Base-by-base conservation (phyloP, 2,797 vertebrate genomes). In the Brotula barbata region DNA sequence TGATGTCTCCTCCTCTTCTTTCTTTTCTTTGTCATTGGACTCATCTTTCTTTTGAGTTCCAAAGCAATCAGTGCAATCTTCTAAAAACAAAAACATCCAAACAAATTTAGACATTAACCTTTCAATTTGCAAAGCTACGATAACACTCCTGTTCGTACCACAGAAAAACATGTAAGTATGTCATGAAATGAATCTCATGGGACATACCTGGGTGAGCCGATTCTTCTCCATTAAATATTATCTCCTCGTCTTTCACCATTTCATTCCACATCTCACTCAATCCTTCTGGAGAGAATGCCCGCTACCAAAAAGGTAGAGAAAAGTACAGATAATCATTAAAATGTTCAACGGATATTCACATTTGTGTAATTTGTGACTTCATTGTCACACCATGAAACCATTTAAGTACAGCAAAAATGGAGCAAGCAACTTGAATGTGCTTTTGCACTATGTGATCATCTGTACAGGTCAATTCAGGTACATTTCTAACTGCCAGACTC, bases 211-310 rank as follows among this genome's bases (percentile, higher is more conserved):
- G 92, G 79, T 93, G 94, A 66, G 89, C 80, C 1, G 92, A 86
- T 60, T 98, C 97, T 64, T 94, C 91, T 68, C 95, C 92, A 12
- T 82, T 93, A 73, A 96, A 96, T 8, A 95, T 82, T 62, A 99
- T 96, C 85, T 99, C 97, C 28, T 97, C 95, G 89, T 99, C 97
- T 90, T 98, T 98, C 15, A 99, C 96, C 97, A 99, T 99, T 88
- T 99, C 97, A 66, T 99, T 99, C 97, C 97, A 99, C 87, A 99
- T 93, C 79, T 96, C 96, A 67, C 95, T 97, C 15, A 99, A 91
- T 44, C 97, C 97, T 89, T 98, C 97, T 58, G 94, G 88, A 50
- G 95, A 97, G 87, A 99, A 99, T 2, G 95, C 96, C 1, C 97
- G 93, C 97, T 98, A 85, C 10, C 64, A 68, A 59, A 57, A 57